Conservation (phyloP, 2,888 invertebrate genomes). For the Drepanosiphum platanoidis region DNA sequence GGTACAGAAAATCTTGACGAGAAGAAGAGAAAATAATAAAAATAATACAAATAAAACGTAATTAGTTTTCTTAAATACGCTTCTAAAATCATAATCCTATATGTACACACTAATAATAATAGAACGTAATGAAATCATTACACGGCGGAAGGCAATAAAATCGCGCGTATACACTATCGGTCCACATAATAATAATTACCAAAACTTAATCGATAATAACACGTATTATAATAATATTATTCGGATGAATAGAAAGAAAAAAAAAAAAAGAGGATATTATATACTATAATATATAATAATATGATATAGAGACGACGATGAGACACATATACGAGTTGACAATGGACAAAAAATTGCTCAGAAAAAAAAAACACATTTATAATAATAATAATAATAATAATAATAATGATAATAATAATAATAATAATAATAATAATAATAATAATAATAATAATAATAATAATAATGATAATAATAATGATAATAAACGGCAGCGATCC, state of each 20-base stretch:
- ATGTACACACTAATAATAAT: too few species aligned
- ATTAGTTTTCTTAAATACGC: background rate
- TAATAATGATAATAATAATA: conserved; percentile 33
- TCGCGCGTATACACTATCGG: conserved; percentile 25
- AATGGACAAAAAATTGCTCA: conserved; percentile 33
- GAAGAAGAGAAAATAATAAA: background rate
- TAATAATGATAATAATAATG: conserved; percentile 18
- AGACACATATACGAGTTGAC: conserved; percentile 42
- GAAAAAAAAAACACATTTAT: conserved; percentile 18
- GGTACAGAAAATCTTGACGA: conserved; percentile 38
- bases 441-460: conserved; percentile 29
- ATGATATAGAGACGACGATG: conserved; percentile 25
- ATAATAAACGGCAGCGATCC: conserved; percentile 4
- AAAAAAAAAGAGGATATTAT: background rate
- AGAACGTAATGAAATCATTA: too few species aligned
- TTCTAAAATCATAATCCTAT: background rate
- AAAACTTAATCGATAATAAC: conserved; percentile 34
- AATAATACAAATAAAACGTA: background rate
- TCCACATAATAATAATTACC: conserved; percentile 43
- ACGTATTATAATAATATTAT: conserved; percentile 6
- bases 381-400: conserved; percentile 22
- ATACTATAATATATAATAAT: too few species aligned
- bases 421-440: conserved; percentile 38
- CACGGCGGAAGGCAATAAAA: conserved; percentile 28
- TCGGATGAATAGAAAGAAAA: background rate